A percentile compares a stretch with the other conserved stretches of the same genome.
These are phyloP conservation scores for Carettochelys insculpta DNA, from an alignment of 2,113 vertebrate species.

Conservation along the genomic window DNA sequence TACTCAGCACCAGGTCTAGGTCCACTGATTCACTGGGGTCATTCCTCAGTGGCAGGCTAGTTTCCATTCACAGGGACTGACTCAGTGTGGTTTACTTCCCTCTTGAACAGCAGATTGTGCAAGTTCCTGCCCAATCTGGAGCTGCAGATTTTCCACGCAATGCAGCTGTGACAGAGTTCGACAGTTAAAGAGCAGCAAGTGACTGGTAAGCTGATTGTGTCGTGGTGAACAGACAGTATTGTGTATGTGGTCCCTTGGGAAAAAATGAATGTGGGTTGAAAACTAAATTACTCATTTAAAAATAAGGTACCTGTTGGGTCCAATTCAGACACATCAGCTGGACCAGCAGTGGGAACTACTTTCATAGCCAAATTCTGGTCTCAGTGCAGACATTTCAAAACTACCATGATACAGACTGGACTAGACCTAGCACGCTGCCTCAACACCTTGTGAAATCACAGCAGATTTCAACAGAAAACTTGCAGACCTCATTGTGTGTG, in stretches of 20 bases:
- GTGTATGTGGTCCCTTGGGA: neutral
- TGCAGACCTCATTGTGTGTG: neutral
- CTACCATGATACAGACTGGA: neutral
- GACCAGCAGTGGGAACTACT: accelerated
- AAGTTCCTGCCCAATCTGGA: neutral
- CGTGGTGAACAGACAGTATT: neutral
- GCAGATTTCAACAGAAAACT: neutral
- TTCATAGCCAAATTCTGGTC: neutral
- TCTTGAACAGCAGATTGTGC: neutral
- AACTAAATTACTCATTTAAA: neutral
- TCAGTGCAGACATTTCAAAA: neutral
- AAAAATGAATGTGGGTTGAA: neutral
- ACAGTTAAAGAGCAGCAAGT: neutral
- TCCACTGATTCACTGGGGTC: constrained; percentile 21
- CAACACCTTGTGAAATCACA: neutral
- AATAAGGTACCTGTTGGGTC: neutral
- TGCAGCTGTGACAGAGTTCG: neutral
- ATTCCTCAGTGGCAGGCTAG: neutral
- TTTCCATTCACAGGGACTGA: constrained; percentile 33
- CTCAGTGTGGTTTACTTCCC: constrained; percentile 35
- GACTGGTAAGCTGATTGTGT: neutral
- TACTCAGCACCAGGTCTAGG: neutral
- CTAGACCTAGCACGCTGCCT: neutral
- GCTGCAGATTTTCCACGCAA: constrained; percentile 9
- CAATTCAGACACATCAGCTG: accelerated